These are phyloP conservation scores for Sphyrna mokarran DNA, from an alignment of 2,113 vertebrate species.

Conservation along the genomic window DNA sequence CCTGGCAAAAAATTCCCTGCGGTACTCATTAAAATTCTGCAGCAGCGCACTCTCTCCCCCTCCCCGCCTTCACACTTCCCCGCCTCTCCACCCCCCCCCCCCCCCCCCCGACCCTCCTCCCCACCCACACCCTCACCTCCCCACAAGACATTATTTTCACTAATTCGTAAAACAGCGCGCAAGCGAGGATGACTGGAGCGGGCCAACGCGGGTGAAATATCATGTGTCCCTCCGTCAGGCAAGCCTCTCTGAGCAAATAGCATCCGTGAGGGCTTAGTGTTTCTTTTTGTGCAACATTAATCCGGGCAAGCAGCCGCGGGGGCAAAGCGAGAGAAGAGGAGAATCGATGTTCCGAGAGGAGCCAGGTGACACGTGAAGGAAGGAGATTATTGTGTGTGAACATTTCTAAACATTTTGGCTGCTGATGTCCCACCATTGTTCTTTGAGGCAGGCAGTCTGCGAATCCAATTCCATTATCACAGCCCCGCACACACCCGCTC, in stretches of 20 bases:
- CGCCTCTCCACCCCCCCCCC: neutral
- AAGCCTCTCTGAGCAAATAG: slow-evolving; percentile 12
- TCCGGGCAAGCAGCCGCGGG: slow-evolving; percentile 39
- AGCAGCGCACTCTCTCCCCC: slow-evolving; percentile 41
- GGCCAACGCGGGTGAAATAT: slow-evolving; percentile 65
- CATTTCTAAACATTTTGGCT: neutral
- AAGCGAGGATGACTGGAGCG: slow-evolving; percentile 57
- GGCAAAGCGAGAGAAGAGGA: accelerated
- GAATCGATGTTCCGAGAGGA: neutral
- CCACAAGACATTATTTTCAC: slow-evolving; percentile 61
- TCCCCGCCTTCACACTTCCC: slow-evolving; percentile 33
- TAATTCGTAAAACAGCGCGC: slow-evolving; percentile 66
- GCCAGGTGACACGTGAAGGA: neutral
- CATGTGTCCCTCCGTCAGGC: slow-evolving; percentile 45
- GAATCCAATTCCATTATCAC: neutral
- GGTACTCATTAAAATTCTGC: slow-evolving; percentile 69
- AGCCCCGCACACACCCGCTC: neutral
- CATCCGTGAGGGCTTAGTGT: slow-evolving; percentile 24
- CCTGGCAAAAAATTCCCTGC: slow-evolving; percentile 58
- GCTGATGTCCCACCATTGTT: neutral
- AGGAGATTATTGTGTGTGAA: neutral
- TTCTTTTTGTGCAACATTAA: slow-evolving; percentile 60
- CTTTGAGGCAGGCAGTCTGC: neutral
- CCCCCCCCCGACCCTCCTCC: neutral
- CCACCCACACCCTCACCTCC: neutral